Evolutionary conservation across 1,140 invertebrate species (phyloP), one percentile per base, ranked within the genome.

Genomic region (Glomeris maerens): DNA sequence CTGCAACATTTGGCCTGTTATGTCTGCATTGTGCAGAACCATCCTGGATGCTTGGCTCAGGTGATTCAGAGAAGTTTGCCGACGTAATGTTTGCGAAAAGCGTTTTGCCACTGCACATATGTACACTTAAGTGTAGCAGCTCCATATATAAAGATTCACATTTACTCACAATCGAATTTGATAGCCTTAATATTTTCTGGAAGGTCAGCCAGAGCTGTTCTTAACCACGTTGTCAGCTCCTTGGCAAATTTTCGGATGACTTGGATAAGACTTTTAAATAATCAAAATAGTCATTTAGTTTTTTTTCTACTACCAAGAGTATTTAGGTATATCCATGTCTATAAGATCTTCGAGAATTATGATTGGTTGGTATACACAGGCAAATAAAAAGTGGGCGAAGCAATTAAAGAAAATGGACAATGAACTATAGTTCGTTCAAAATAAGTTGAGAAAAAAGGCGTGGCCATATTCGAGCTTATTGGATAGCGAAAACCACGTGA

Each of bases 51-150:
- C 74, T 60, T 76, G 74, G 27, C 74, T 73, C 57, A 79, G 60
- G 59, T 79, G 77, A 56, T 76, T 76, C 3, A 79, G 60, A 2
- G 73, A 75, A 13, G 74, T 76, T 62, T 76, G 74, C 26, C 77
- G 63, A 2, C 72, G 60, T 26, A 79, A 59, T 38, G 74, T 72
- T 56, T 75, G 72, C 21, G 72, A 68, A 59, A 78, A 72, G 39
- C 68, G 51, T 63, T 67, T 54, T 56, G 65, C 57, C 66, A 64
- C 69, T 75, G 50, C 13, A 56, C 5, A 13, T 36, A 10, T 13
- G 10, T 10, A 10, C 31, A 36, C 10, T 10, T 36, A 36, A 36
- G 31, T 36, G 31, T 17, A 36, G 17, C 10, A 36, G 17, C 17
- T 7, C 4, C 17, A 53, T 7, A 7, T 4, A 28, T 14, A 27